A percentile compares a stretch with the other conserved stretches of the same genome.
phyloP scores from a whole-genome alignment of 2,113 vertebrate species.

The Megaceryle maxima region DNA sequence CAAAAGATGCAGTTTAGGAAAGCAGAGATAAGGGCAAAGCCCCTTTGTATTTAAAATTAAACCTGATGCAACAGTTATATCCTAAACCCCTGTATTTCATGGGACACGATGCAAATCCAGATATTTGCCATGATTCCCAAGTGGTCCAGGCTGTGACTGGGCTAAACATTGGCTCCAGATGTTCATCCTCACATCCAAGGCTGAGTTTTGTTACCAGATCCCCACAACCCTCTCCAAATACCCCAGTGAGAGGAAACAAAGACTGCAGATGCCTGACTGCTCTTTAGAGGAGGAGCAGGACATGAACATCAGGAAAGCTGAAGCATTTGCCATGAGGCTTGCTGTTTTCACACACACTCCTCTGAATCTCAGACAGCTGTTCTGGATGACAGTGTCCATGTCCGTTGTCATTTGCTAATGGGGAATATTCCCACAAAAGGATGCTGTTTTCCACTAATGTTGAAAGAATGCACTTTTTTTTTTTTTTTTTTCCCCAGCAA shows the following conservation, averaged over 20 bases:
- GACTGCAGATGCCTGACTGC: neutral
- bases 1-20: neutral
- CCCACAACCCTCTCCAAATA: neutral
- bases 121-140: neutral
- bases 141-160: neutral
- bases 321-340: neutral
- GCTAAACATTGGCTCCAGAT: neutral
- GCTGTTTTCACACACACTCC: neutral
- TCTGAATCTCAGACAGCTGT: neutral
- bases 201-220: neutral
- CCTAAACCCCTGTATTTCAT: neutral
- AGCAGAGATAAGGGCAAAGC: neutral
- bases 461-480: neutral
- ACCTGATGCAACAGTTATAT: neutral
- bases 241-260: neutral
- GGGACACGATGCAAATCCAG: neutral
- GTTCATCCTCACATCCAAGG: neutral
- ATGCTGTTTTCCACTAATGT: neutral
- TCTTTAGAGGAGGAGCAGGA: neutral
- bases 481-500: neutral
- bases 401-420: neutral
- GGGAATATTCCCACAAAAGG: neutral
- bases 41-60: neutral
- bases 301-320: neutral
- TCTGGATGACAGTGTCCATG: neutral